These are phyloP conservation scores for Myanophis thanlyinensis DNA, from an alignment of 2,113 vertebrate genomes.

Conservation along the genomic window DNA sequence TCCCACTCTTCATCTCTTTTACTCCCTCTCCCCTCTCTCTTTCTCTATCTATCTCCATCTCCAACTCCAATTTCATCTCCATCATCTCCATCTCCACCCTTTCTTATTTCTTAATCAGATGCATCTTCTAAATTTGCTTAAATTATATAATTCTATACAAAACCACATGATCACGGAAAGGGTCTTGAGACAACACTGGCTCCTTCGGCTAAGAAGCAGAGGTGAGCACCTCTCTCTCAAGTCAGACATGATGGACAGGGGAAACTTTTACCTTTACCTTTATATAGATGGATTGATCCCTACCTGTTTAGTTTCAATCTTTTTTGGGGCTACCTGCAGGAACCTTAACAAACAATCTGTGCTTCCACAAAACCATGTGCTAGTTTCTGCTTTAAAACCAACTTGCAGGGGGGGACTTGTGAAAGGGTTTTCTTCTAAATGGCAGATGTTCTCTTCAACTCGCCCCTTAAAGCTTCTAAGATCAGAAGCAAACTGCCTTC, in stretches of 20 bases:
- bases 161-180: background rate
- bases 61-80: too few species aligned
- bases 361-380: background rate
- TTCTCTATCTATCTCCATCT: too few species aligned
- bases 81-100: background rate
- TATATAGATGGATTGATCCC: background rate
- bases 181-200: too few species aligned
- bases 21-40: too few species aligned
- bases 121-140: background rate
- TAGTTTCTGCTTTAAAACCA: background rate
- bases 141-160: background rate
- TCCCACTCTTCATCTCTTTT: too few species aligned
- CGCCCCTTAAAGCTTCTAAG: background rate
- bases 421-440: background rate
- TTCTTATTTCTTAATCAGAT: background rate
- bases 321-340: background rate
- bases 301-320: background rate
- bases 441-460: background rate
- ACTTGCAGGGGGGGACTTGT: background rate
- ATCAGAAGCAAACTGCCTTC: background rate
- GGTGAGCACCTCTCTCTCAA: too few species aligned
- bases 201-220: too few species aligned
- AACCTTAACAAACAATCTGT: background rate
- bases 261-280: background rate
- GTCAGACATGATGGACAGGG: too few species aligned